Conservation (phyloP, 2,888 invertebrate species). For the Tromatobia lineatoria region DNA sequence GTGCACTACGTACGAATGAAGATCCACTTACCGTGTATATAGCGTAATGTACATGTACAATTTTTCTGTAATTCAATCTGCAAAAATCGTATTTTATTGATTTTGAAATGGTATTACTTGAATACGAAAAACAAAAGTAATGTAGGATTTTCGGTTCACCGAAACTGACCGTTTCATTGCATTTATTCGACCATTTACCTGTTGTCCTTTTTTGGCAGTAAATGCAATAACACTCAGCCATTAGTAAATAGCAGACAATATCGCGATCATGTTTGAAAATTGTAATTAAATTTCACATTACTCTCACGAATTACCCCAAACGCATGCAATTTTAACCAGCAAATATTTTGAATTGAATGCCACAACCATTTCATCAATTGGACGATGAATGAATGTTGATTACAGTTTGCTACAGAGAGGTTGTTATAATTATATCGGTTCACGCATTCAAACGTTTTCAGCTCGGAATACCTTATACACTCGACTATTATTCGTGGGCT, state of each 20-base stretch:
- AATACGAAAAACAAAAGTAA: too few relatives aligned
- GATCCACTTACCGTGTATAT: not conserved
- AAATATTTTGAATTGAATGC: not conserved
- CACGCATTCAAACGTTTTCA: conserved; percentile 34
- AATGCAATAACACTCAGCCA: not conserved
- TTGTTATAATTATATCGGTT: conserved; percentile 39
- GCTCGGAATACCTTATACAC: conserved; percentile 2
- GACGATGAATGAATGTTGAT: conserved; percentile 55
- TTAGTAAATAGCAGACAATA: too few relatives aligned
- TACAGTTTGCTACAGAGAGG: conserved; percentile 36
- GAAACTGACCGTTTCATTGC: not conserved
- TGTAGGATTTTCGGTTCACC: not conserved
- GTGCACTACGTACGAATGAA: not conserved
- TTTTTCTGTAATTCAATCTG: too few relatives aligned
- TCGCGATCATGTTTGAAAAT: not conserved
- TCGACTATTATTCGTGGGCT: not conserved
- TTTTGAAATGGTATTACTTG: not conserved
- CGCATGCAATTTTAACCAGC: not conserved
- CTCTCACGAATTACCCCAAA: not conserved
- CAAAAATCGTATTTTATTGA: not conserved
- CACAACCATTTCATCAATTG: conserved; percentile 35
- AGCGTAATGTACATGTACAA: not conserved
- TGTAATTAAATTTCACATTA: not conserved
- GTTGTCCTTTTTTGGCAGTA: not conserved
- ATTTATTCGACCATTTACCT: not conserved